Conservation (phyloP, 2,888 invertebrate species). For the Nemotelus nigrinus region DNA sequence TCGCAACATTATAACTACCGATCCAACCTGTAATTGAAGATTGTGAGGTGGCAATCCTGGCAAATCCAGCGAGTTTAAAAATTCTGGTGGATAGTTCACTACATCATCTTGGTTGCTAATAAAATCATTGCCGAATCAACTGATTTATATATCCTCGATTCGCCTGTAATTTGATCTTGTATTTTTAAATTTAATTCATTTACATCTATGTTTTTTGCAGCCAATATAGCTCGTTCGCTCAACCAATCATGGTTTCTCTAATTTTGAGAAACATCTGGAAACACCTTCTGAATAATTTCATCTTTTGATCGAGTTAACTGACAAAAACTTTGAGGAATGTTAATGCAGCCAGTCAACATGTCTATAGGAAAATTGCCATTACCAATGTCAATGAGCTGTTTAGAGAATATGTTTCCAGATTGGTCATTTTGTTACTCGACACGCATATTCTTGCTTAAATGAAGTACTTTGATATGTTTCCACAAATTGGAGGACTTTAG, state of each 20-base stretch:
- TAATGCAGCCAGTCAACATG: slow-evolving; percentile 41
- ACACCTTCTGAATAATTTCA: slow-evolving; percentile 54
- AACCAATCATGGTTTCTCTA: no score
- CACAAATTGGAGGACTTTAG: slow-evolving; percentile 48
- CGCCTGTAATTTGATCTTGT: no score
- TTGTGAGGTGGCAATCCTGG: not conserved
- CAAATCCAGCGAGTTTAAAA: not conserved
- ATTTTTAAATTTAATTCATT: no score
- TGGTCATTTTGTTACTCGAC: slow-evolving; percentile 49
- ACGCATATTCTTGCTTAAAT: slow-evolving; percentile 46
- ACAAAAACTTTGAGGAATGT: no score
- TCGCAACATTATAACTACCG: no score
- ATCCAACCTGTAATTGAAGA: not conserved
- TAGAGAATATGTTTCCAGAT: slow-evolving; percentile 46
- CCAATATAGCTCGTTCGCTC: no score
- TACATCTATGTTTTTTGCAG: no score
- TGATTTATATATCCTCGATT: no score
- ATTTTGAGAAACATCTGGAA: slow-evolving; percentile 32
- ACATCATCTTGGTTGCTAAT: no score
- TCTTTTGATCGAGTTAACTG: slow-evolving; percentile 48
- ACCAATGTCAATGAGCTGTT: slow-evolving; percentile 46
- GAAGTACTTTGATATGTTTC: slow-evolving; percentile 43
- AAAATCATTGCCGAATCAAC: no score
- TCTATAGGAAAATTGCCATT: slow-evolving; percentile 45
- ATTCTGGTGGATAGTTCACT: no score